Evolutionary conservation across 2,888 invertebrate genomes (phyloP).

Genomic region (Calephelis perditalis): DNA sequence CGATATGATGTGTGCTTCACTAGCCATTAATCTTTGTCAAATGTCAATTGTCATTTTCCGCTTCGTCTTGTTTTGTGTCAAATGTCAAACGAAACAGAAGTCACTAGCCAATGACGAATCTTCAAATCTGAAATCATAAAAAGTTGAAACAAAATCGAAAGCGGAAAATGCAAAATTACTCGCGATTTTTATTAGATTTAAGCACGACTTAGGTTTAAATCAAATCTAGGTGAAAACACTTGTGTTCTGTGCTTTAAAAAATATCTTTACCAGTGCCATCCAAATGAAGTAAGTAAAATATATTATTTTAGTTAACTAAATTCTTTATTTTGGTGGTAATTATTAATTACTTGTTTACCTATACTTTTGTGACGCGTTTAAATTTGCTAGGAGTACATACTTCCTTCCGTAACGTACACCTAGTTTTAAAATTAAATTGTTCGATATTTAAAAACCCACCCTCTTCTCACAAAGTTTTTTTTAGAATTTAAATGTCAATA

Average conservation of each 20-base stretch:
- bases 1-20: too few relatives aligned
- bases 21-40: too few relatives aligned
- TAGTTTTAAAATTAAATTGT: background rate
- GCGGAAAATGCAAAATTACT: constrained; percentile 7
- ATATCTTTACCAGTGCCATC: constrained; percentile 19
- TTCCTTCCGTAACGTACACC: too few relatives aligned
- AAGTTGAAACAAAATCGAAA: constrained; percentile 7
- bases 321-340: constrained; percentile 8
- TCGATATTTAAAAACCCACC: constrained; percentile 4
- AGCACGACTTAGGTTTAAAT: constrained; percentile 6
- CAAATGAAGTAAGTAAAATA: constrained; percentile 33
- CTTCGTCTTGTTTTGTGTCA: too few relatives aligned
- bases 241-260: constrained; percentile 22
- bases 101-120: constrained; percentile 1
- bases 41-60: background rate
- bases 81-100: background rate
- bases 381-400: too few relatives aligned
- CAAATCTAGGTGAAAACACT: constrained; percentile 8
- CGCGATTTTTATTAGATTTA: constrained; percentile 11
- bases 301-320: constrained; percentile 10
- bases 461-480: background rate
- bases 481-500: constrained; percentile 1
- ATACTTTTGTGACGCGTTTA: too few relatives aligned
- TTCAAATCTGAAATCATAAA: background rate
- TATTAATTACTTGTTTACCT: background rate